phyloP scores from a whole-genome alignment of 1,140 invertebrate species.

The Brachionus asplanchnoidis region DNA sequence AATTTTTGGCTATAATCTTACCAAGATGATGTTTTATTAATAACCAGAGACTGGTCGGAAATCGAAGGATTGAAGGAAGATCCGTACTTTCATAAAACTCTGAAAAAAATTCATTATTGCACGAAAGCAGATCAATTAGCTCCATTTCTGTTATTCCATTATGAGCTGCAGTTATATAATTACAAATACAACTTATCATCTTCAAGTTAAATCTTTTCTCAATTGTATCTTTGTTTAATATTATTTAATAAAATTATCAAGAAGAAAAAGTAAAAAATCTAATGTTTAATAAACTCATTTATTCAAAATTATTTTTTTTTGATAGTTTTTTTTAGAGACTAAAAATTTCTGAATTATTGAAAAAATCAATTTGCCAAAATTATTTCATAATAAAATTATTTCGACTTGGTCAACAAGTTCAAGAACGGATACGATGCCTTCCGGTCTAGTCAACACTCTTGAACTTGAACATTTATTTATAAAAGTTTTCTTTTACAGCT shows the following conservation, averaged over 20 bases:
- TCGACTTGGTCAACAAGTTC: no score
- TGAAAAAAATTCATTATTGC: constrained; percentile 43
- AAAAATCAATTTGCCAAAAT: no score
- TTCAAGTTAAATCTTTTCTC: constrained; percentile 6
- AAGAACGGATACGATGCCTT: no score
- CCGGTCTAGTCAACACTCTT: no score
- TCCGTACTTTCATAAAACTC: constrained; percentile 30
- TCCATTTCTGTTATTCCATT: constrained; percentile 50
- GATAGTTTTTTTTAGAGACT: neutral
- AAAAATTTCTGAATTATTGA: no score
- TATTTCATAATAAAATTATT: no score
- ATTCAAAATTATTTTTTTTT: no score
- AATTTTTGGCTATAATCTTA: constrained; percentile 43
- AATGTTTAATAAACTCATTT: no score
- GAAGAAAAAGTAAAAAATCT: neutral
- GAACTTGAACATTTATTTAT: no score
- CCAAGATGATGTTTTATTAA: constrained; percentile 45
- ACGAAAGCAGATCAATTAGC: constrained; percentile 47
- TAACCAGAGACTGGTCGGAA: constrained; percentile 45
- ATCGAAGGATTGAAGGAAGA: constrained; percentile 43
- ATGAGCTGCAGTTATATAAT: constrained; percentile 43
- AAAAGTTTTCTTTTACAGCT: no score
- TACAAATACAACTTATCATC: constrained; percentile 18
- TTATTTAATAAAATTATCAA: neutral
- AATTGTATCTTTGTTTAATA: neutral